Evolutionary conservation across 2,113 vertebrate genomes (phyloP), one percentile per base, ranked within the genome.

Genomic region (Cichladusa arquata): DNA sequence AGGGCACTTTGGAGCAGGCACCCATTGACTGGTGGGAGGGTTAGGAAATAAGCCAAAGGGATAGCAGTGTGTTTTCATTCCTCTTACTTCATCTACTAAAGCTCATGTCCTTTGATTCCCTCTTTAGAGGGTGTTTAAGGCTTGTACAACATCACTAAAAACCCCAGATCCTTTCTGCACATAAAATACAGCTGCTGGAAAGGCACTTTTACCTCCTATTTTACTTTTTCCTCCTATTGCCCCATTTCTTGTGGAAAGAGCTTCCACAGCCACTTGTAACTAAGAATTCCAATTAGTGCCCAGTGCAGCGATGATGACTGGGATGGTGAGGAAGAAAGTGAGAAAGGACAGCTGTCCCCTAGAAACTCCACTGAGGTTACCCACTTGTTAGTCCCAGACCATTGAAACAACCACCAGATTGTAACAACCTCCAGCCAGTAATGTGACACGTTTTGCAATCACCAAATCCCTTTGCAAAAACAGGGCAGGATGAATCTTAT

Each of bases 371-470:
- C 11, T 62, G 76, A 79, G 86, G 90, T 95, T 81, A 88, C 88
- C 90, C 87, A 58, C 88, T 97, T 65, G 74, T 88, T 93, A 88
- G 88, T 67, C 74, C 83, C 82, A 90, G 80, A 61, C 56, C 96
- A 92, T 81, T 4, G 4, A 81, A 91, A 86, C 74, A 92, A 72
- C 92, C 94, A 94, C 80, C 92, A 94, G 92, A 94, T 84, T 90
- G 82, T 74, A 95, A 94, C 93, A 93, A 88, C 95, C 64, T 96
- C 92, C 90, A 95, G 88, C 92, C 94, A 88, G 60, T 92, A 88
- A 62, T 51, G 56, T 26, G 85, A 88, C 90, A 76, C 18, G 36
- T 97, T 96, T 95, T 92, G 93, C 92, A 97, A 96, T 71, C 88
- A 45, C 72, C 92, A 94, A 94, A 94, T 96, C 94, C 79, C 90